Conservation (phyloP, 2,113 vertebrate genomes). For the Coturnix japonica region DNA sequence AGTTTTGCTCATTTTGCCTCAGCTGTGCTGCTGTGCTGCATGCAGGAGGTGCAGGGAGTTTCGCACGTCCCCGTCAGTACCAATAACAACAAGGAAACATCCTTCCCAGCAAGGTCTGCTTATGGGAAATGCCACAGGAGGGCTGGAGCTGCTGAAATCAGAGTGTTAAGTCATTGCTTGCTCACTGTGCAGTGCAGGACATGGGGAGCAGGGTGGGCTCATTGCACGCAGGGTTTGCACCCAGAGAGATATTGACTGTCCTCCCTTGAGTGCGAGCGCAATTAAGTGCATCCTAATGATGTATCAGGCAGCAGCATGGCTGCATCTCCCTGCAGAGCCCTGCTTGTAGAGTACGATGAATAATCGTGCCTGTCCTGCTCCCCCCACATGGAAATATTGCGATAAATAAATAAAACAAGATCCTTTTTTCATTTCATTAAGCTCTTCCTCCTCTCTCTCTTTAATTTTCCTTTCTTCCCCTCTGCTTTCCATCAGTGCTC, state of each 20-base stretch:
- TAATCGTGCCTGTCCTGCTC: neutral
- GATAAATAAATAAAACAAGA: slow-evolving; percentile 57
- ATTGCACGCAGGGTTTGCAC: neutral
- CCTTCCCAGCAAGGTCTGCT: neutral
- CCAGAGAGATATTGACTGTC: neutral
- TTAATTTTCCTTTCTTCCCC: neutral
- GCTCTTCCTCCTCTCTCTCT: neutral
- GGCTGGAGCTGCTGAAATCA: neutral
- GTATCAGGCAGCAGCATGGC: neutral
- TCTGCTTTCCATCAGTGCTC: slow-evolving; percentile 50
- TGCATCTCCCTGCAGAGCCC: neutral
- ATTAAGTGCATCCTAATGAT: neutral
- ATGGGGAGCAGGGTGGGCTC: accelerated
- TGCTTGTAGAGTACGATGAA: neutral
- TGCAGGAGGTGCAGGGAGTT: neutral
- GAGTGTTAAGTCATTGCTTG: neutral
- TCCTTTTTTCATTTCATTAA: neutral
- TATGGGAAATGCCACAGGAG: neutral
- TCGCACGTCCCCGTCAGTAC: neutral
- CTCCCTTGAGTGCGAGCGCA: neutral
- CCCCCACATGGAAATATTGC: neutral
- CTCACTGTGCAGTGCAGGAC: accelerated
- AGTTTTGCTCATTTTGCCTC: neutral
- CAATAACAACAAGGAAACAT: neutral
- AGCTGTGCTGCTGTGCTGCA: neutral